A percentile compares a stretch with the other conserved stretches of the same genome.
phyloP scores from a whole-genome alignment of 2,113 vertebrate genomes.

The Nerophis ophidion region DNA sequence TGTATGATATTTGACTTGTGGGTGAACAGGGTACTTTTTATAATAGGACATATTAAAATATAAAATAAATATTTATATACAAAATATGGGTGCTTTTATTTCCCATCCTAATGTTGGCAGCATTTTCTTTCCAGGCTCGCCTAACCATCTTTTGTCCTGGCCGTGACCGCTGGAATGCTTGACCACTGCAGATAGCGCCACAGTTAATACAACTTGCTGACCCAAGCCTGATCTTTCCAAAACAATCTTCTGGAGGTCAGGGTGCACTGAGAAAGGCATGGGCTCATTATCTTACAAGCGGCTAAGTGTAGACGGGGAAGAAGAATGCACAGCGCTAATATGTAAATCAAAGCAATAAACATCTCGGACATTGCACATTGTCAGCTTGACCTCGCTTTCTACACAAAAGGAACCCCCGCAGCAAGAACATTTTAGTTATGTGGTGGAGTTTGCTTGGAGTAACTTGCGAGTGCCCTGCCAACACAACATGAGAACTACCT shows the following conservation, averaged over 20 bases:
- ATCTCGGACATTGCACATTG: not conserved
- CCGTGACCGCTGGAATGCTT: conserved; percentile 38
- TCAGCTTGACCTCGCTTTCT: not conserved
- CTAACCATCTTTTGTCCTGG: conserved; percentile 20
- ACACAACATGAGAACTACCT: conserved; percentile 3
- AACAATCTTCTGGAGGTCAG: conserved; percentile 30
- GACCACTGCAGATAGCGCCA: conserved; percentile 35
- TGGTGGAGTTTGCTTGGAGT: conserved; percentile 11
- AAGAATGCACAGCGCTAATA: not conserved
- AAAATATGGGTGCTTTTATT: conserved; percentile 30
- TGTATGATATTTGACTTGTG: conserved; percentile 44
- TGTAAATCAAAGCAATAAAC: conserved; percentile 1
- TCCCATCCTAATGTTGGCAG: conserved; percentile 32
- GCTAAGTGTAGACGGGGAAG: conserved; percentile 2
- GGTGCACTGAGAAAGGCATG: conserved; percentile 20
- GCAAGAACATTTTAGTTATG: conserved; percentile 19
- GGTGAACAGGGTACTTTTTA: conserved; percentile 27
- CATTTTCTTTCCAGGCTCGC: conserved; percentile 38
- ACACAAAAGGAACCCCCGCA: conserved; percentile 3
- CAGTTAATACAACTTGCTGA: conserved; percentile 35
- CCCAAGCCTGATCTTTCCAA: conserved; percentile 24
- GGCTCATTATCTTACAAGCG: conserved; percentile 7
- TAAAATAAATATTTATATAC: conserved; percentile 42
- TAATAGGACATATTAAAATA: conserved; percentile 11
- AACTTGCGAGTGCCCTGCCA: conserved; percentile 4